Conservation (phyloP, 1,140 invertebrate species). For the Callitettix versicolor region DNA sequence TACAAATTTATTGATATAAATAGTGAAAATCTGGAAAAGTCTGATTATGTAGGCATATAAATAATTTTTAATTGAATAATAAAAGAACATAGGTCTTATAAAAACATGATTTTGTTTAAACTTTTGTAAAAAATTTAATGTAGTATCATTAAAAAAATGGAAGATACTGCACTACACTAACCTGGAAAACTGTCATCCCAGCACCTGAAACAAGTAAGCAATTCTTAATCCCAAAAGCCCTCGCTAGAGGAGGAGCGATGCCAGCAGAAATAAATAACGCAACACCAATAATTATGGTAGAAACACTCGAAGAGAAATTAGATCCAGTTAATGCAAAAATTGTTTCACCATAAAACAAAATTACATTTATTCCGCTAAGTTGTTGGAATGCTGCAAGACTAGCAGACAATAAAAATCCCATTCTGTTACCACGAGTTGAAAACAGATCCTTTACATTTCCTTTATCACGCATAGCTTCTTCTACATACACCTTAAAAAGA, state of each 20-base stretch:
- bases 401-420: constrained; percentile 55
- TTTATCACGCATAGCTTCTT: constrained; percentile 33
- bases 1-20: too few relatives aligned
- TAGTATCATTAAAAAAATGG: too few relatives aligned
- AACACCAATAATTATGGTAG: constrained; percentile 69
- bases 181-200: constrained; percentile 43
- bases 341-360: constrained; percentile 56
- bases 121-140: too few relatives aligned
- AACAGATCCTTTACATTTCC: constrained; percentile 47
- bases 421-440: constrained; percentile 42
- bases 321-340: constrained; percentile 57
- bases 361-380: constrained; percentile 49
- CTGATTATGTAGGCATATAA: too few relatives aligned
- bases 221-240: constrained; percentile 57
- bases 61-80: too few relatives aligned
- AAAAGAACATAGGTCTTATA: too few relatives aligned
- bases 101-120: too few relatives aligned
- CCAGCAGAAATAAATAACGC: constrained; percentile 58
- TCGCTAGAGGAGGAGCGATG: constrained; percentile 61
- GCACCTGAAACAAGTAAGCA: constrained; percentile 57
- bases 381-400: constrained; percentile 64
- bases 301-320: constrained; percentile 43
- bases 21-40: too few relatives aligned
- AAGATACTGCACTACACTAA: too few relatives aligned
- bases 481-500: constrained; percentile 16